phyloP scores from a whole-genome alignment of 2,797 vertebrate genomes.

The Linurgus olivaceus region DNA sequence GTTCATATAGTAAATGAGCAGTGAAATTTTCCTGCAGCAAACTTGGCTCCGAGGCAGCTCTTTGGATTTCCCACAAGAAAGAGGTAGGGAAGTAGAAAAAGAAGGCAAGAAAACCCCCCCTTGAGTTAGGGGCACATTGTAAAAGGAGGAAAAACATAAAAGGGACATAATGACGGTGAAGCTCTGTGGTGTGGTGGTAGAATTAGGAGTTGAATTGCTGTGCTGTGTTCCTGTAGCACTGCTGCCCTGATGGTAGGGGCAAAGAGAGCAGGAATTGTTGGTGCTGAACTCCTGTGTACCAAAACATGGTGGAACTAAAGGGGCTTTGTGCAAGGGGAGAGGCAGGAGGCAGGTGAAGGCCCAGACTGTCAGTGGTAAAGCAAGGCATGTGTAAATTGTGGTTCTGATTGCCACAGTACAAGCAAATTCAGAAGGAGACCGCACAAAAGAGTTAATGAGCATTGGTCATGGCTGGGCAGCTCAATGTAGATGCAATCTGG shows the following conservation, averaged over 20 bases:
- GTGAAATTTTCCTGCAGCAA: not conserved
- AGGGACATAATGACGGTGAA: not conserved
- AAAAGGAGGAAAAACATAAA: not conserved
- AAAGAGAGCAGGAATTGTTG: not conserved
- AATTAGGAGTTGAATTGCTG: not conserved
- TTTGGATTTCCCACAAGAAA: constrained; percentile 25
- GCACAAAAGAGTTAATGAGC: not conserved
- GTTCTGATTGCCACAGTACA: not conserved
- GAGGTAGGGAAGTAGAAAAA: not conserved
- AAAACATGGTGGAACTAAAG: not conserved
- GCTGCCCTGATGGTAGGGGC: not conserved
- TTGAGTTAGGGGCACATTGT: not conserved
- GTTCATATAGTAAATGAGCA: not conserved
- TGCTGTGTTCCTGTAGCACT: not conserved
- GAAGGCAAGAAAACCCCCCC: not conserved
- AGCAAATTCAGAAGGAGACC: not conserved
- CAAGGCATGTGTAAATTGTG: not conserved
- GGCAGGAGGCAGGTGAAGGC: not conserved
- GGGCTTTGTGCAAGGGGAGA: not conserved
- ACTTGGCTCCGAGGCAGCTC: not conserved
- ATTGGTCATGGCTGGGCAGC: not conserved
- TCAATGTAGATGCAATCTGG: not conserved
- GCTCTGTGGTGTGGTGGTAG: not conserved
- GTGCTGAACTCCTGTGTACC: not conserved
- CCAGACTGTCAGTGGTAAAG: not conserved